These are phyloP conservation scores for Dasypogon diadema DNA, from an alignment of 2,888 invertebrate genomes.

Conservation along the genomic window DNA sequence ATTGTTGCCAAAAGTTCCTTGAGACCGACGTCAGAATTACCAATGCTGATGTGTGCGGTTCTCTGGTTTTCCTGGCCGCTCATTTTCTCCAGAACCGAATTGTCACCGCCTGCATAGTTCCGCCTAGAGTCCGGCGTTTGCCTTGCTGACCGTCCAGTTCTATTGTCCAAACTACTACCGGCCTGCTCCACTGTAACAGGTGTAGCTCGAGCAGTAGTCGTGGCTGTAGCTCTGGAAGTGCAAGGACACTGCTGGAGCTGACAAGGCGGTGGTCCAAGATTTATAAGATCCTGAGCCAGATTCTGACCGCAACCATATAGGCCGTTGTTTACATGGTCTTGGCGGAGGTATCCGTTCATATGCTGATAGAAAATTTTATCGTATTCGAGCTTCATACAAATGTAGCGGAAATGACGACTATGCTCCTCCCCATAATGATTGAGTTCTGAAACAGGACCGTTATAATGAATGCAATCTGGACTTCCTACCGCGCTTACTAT, in stretches of 20 bases:
- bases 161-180: background rate
- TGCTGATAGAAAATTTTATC: constrained; percentile 59
- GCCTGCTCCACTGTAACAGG: background rate
- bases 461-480: background rate
- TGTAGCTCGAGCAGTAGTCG: background rate
- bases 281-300: constrained; percentile 7
- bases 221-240: background rate
- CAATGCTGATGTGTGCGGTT: background rate
- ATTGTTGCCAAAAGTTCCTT: constrained; percentile 28
- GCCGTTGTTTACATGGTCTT: background rate
- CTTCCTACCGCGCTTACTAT: constrained; percentile 15
- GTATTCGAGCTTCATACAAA: constrained; percentile 68
- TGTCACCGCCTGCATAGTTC: background rate
- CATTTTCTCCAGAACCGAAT: background rate
- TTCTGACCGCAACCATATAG: constrained; percentile 6
- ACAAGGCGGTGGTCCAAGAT: background rate
- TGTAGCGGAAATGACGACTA: constrained; percentile 65
- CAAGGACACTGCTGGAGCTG: background rate
- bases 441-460: constrained; percentile 58
- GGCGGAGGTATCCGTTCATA: background rate
- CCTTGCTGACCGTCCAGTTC: background rate
- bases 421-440: constrained; percentile 66
- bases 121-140: background rate
- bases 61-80: background rate
- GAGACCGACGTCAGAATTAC: constrained; percentile 4